Base-by-base conservation (phyloP, 1,140 invertebrate species). In the Bacillus rossius region DNA sequence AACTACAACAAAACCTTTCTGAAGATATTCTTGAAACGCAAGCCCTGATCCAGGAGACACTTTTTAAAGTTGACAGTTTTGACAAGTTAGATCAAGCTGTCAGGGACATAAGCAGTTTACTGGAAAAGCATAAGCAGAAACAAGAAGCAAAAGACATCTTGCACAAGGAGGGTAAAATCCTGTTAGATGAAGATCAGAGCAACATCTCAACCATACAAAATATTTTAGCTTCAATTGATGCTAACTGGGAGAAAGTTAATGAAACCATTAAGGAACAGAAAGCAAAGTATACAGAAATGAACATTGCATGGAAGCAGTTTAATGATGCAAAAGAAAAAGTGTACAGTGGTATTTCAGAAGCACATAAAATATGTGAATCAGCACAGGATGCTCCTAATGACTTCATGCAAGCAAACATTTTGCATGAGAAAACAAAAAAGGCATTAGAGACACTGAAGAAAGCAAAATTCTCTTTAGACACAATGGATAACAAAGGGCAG, bases 131-230 rank as follows among this genome's bases (percentile, higher is more conserved):
- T 34, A 77, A 80, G 37, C 65, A 72, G 17, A 71, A 75, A 22
- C 69, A 74, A 7, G 68, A 71, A 16, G 62, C 79, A 0, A 86
- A 85, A 67, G 76, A 84, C 45, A 74, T 77, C 48, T 73, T 89
- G 1, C 79, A 84, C 34, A 80, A 84, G 64, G 84, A 92, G 75
- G 90, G 88, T 1, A 76, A 85, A 17, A 77, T 84, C 50, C 71
- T 94, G 37, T 87, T 92, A 79, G 84, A 87, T 64, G 85, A 89
- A 73, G 91, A 93, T 73, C 84, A 89, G 61, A 81, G 82, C 23
- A 88, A 87, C 62, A 85, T 87, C 70, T 83, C 85, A 3, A 82
- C 83, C 2, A 85, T 93, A 55, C 91, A 94, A 72, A 87, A 87
- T 57, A 83, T 84, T 37, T 67, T 94, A 0, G 80, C 87, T 1